Evolutionary conservation across 2,797 vertebrate species (phyloP).

Genomic region (Pangasius krempfi): DNA sequence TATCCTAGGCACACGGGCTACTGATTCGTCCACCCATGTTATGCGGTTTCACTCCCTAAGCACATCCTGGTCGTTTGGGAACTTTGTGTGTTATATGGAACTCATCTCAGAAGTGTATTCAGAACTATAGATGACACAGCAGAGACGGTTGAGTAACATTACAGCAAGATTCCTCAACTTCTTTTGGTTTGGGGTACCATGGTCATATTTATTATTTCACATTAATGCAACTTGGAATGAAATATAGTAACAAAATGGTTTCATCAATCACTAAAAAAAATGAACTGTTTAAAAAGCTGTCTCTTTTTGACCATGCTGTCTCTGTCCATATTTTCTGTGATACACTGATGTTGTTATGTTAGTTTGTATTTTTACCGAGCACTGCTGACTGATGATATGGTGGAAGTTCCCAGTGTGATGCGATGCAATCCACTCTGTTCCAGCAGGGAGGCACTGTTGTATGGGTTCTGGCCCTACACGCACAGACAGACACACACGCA

Average conservation of each 20-base stretch:
- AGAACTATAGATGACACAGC: background rate
- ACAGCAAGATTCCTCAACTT: background rate
- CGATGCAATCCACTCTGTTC: slow-evolving; percentile 97
- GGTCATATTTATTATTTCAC: background rate
- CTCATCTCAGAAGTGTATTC: background rate
- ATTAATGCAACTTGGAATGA: background rate
- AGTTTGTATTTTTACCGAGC: slow-evolving; percentile 78
- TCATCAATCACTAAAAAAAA: background rate
- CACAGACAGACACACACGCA: slow-evolving; percentile 44
- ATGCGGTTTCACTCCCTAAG: background rate
- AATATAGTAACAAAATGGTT: background rate
- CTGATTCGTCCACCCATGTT: background rate
- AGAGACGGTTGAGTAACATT: background rate
- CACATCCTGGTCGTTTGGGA: background rate
- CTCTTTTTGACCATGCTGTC: background rate
- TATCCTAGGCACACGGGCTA: background rate
- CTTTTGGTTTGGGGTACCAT: background rate
- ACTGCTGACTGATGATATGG: slow-evolving; percentile 96
- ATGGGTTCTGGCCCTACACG: slow-evolving; percentile 85
- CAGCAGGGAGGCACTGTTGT: slow-evolving; percentile 92
- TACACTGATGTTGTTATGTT: background rate
- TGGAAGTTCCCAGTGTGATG: slow-evolving; percentile 96
- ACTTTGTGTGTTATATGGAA: background rate
- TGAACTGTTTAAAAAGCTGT: background rate
- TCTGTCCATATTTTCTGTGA: background rate